Evolutionary conservation across 2,113 vertebrate species (phyloP), one percentile per base, ranked within the genome.

Genomic region (Lamprotornis superbus): DNA sequence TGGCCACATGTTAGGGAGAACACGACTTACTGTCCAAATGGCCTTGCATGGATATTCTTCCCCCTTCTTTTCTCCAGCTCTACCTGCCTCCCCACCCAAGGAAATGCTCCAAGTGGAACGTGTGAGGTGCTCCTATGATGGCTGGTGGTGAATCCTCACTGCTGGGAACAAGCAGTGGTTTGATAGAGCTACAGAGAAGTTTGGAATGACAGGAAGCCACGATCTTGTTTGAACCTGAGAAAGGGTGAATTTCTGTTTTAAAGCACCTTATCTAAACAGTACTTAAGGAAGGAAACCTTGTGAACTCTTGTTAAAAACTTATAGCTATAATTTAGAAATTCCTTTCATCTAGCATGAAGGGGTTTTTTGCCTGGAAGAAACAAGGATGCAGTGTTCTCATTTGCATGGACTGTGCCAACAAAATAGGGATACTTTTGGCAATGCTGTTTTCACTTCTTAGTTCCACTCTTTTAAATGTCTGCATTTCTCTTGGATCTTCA

Each of bases 311-410:
- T 90, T 95, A 96, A 92, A 96, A 95, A 94, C 64, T 16, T 71
- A 82, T 61, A 90, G 80, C 85, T 93, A 3, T 92, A 94, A 93
- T 96, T 96, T 90, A 96, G 47, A 46, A 94, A 78, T 23, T 83
- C 69, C 92, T 95, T 97, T 97, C 88, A 96, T 96, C 93, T 94
- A 78, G 57, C 86, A 92, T 92, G 80, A 96, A 95, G 94, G 92
- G 59, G 0, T 0, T 83, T 86, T 96, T 90, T 90, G 67, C 92
- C 90, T 94, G 28, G 27, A 74, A 96, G 94, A 88, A 96, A 95
- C 59, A 93, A 93, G 69, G 87, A 89, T 94, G 64, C 50, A 81
- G 68, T 92, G 74, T 88, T 96, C 77, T 87, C 53, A 90, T 95
- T 94, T 95, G 73, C 79, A 94, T 94, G 69, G 31, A 57, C 56